Evolutionary conservation across 2,113 vertebrate genomes (phyloP), one percentile per base, ranked within the genome.

Genomic region (Seriola quinqueradiata): DNA sequence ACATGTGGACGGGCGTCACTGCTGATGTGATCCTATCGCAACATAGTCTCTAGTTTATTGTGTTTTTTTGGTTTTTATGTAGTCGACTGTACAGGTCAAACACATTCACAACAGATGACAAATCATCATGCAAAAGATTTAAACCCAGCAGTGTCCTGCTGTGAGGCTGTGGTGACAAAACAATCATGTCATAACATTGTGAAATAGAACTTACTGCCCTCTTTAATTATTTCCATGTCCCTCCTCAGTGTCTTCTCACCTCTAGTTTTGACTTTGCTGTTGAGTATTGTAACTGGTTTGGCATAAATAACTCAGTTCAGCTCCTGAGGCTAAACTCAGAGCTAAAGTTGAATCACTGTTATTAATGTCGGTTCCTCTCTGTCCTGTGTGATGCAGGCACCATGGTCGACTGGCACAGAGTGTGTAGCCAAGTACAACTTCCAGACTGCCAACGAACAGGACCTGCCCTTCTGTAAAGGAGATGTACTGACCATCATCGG

Each of bases 341-440:
- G 28, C 28, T 28, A 28, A 28, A 64, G 48, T 14, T 58, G 13
- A 23, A 25, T 13, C 0, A 4, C 13, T 81, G 55, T 77, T 21
- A 58, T 65, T 70, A 60, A 58, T 36, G 19, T 9, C 23, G 25
- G 14, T 14, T 36, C 28, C 6, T 59, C 25, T 85, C 54, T 74
- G 50, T 71, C 61, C 19, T 32, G 12, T 70, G 10, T 83, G 21
- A 50, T 60, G 8, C 38, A 96, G 95, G 90, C 87, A 54, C 91
- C 90, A 68, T 99, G 98, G 98, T 95, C 97, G 0, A 96, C 97
- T 1, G 98, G 97, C 95, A 97, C 98, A 66, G 98, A 99, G 93
- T 99, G 98, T 90, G 97, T 99, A 78, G 98, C 98, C 92, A 98
- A 99, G 89, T 99, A 99, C 94, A 99, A 99, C 92, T 99, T 99